Evolutionary conservation across 2,888 invertebrate species (phyloP).

Genomic region (Pheosia gnoma): DNA sequence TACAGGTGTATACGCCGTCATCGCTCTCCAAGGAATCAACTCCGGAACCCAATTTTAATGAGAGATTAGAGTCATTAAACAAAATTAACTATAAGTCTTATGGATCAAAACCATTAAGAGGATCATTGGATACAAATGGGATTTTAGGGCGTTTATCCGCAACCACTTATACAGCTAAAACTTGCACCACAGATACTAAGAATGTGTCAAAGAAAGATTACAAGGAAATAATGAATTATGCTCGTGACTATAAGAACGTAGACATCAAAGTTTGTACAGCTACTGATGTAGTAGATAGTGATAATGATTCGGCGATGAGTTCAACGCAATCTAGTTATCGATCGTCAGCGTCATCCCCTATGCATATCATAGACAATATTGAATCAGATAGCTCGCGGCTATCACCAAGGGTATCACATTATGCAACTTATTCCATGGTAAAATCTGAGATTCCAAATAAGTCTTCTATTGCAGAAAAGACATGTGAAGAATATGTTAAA

Average conservation of each 20-base stretch:
- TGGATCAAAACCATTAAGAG: conserved; percentile 52
- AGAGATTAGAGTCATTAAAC: conserved; percentile 58
- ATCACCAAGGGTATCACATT: conserved; percentile 75
- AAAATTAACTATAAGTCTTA: conserved; percentile 56
- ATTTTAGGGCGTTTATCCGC: conserved; percentile 46
- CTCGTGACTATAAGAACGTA: conserved; percentile 70
- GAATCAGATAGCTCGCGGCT: conserved; percentile 82
- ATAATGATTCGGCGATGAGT: conserved; percentile 95
- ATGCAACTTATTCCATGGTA: conserved; percentile 69
- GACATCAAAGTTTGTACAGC: conserved; percentile 77
- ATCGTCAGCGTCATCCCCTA: conserved; percentile 90
- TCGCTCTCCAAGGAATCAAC: conserved; percentile 77
- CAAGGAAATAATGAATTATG: conserved; percentile 60
- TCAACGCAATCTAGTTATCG: conserved; percentile 92
- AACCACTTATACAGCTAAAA: conserved; percentile 47
- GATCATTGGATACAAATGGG: conserved; percentile 57
- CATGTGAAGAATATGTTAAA: conserved; percentile 76
- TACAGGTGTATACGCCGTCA: conserved; percentile 85
- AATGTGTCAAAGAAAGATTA: conserved; percentile 57
- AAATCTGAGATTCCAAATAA: conserved; percentile 73
- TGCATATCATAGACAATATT: conserved; percentile 85
- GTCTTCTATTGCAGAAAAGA: conserved; percentile 60
- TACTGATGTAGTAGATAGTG: conserved; percentile 87
- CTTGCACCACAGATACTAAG: conserved; percentile 38
- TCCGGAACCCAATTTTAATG: conserved; percentile 71